These are phyloP conservation scores for Triplophysa tibetana DNA, from an alignment of 2,113 vertebrate genomes.

Conservation along the genomic window DNA sequence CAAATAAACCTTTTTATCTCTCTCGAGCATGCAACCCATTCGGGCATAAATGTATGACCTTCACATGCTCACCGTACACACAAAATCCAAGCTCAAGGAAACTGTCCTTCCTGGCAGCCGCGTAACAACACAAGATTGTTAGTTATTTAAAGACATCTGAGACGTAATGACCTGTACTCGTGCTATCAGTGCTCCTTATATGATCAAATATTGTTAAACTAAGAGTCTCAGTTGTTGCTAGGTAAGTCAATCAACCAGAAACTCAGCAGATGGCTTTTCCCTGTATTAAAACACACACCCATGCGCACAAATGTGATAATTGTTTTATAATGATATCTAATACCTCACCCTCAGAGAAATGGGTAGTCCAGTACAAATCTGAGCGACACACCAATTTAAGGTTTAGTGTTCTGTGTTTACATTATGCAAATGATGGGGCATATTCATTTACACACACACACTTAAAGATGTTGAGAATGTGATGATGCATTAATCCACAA, in stretches of 20 bases:
- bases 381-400: conserved; percentile 3
- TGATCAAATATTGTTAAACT: conserved; percentile 24
- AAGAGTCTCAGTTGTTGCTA: conserved; percentile 40
- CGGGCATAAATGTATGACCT: not conserved
- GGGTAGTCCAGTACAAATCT: conserved; percentile 15
- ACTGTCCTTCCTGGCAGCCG: not conserved
- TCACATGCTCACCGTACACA: not conserved
- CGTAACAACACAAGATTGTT: not conserved
- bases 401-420: conserved; percentile 21
- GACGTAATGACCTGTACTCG: not conserved
- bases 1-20: not conserved
- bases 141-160: conserved; percentile 3
- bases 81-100: not conserved
- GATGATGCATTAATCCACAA: conserved; percentile 4
- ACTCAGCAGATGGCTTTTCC: conserved; percentile 16
- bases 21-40: not conserved
- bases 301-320: conserved; percentile 20
- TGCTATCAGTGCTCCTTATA: not conserved
- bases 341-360: not conserved
- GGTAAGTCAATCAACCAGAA: conserved; percentile 36
- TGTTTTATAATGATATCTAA: conserved; percentile 37
- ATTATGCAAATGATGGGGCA: not conserved
- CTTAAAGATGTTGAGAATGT: not conserved
- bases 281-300: conserved; percentile 11
- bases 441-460: not conserved